Evolutionary conservation across 2,888 invertebrate genomes (phyloP).

Genomic region (Drosophila helvetica): DNA sequence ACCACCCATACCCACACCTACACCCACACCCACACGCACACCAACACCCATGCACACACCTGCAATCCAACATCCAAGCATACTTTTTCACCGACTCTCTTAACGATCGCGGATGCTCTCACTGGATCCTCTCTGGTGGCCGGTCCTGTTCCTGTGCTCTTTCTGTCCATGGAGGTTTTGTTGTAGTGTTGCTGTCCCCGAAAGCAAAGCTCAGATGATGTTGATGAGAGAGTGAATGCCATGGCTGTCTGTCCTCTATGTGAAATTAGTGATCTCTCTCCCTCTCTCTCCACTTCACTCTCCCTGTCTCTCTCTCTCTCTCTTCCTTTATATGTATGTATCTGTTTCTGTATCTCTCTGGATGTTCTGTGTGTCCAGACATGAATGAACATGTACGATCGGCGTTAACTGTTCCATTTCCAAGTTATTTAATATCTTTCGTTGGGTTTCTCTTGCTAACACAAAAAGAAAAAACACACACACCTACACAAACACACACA

Average conservation of each 20-base stretch:
- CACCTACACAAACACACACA: constrained; percentile 10
- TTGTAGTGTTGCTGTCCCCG: constrained; percentile 14
- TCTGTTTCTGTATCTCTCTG: not conserved
- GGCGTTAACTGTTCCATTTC: constrained; percentile 19
- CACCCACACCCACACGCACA: constrained; percentile 1
- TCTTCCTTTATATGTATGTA: constrained; percentile 6
- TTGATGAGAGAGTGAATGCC: not conserved
- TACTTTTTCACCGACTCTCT: constrained; percentile 6
- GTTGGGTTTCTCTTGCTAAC: constrained; percentile 63
- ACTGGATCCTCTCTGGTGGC: constrained; percentile 14
- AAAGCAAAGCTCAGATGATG: not conserved
- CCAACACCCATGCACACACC: constrained; percentile 18
- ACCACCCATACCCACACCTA: constrained; percentile 20
- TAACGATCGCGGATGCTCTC: not conserved
- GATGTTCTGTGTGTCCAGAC: not conserved
- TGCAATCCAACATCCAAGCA: not conserved
- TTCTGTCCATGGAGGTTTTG: constrained; percentile 16
- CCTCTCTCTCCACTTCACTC: not conserved
- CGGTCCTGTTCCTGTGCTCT: not conserved
- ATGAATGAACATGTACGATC: constrained; percentile 7
- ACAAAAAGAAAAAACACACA: constrained; percentile 34
- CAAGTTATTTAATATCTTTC: constrained; percentile 38
- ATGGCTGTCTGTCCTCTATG: not conserved
- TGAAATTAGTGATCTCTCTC: not conserved
- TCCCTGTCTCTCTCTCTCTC: not conserved